Evolutionary conservation across 2,113 vertebrate genomes (phyloP).

Genomic region (Psephotus haematonotus): DNA sequence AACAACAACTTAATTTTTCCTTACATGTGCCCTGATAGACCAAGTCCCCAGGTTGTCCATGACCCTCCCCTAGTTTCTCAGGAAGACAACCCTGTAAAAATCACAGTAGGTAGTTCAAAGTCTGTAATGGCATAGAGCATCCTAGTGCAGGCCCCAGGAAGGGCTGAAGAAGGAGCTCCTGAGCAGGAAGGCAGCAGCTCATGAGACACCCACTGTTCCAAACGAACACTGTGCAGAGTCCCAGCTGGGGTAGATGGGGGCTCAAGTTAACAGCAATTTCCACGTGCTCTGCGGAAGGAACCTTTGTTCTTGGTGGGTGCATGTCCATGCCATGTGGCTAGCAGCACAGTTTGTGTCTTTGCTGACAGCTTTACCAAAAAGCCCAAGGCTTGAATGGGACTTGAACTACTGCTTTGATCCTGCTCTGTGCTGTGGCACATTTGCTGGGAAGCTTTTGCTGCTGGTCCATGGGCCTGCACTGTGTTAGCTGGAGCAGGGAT

Average conservation of each 20-base stretch:
- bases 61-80: not conserved
- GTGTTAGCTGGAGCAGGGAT: fast-evolving
- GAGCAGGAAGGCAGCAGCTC: not conserved
- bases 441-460: not conserved
- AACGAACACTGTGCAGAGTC: not conserved
- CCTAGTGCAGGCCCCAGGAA: not conserved
- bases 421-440: fast-evolving
- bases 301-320: fast-evolving
- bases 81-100: not conserved
- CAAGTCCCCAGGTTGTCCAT: not conserved
- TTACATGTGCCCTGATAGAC: not conserved
- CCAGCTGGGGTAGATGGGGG: not conserved
- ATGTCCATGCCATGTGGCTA: fast-evolving
- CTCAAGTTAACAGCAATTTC: not conserved
- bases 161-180: fast-evolving
- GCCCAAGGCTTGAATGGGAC: not conserved
- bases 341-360: not conserved
- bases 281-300: not conserved
- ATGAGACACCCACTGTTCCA: not conserved
- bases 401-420: not conserved
- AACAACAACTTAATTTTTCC: not conserved
- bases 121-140: not conserved
- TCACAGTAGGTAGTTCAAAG: not conserved
- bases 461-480: fast-evolving
- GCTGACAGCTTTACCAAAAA: not conserved